Base-by-base conservation (phyloP, 2,888 invertebrate genomes). In the Blastobasis adustella region DNA sequence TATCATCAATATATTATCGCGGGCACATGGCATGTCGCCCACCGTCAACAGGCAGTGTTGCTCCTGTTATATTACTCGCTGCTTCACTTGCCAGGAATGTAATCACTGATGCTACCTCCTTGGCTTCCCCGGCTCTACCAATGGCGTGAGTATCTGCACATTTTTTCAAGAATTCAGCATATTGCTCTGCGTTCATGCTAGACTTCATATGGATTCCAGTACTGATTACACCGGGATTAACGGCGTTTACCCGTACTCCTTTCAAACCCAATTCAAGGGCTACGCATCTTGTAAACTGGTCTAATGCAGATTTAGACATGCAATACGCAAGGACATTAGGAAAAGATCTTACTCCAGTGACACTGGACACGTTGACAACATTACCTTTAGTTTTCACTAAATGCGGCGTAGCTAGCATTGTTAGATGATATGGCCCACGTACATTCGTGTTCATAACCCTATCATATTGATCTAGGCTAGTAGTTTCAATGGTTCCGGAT, bases 301-400 rank as follows among this genome's bases (percentile, higher is more conserved):
- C 98, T 6, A 98, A 78, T 5, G 97, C 97, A 45, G 96, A 90
- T 88, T 99, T 99, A 5, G 97, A 96, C 90, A 98, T 93, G 66
- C 93, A 93, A 76, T 99, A 99, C 0, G 97, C 93, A 50, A 98
- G 79, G n/a, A 97, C 93, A 50, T 94, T 94, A 0, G 97, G 93
- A 69, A 98, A 98, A 56, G 98, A 91, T 73, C 97, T 90, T 38
- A 96, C 72, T 6, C 98, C 98, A 65, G 93, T 94, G 0, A 98
- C 96, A 75, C 97, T 97, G 4, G 98, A 98, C 0, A 98, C 95
- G 76, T 98, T 98, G 0, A 99, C 96, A 63, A 98, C 93, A 63
- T 91, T 95, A 23, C 97, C 97, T 77, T 95, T 94, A 0, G 92
- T 90, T 80, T 92, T 89, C 4, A 95, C 88, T 6, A 98, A 87